Base-by-base conservation (phyloP, 2,888 invertebrate genomes). In the Philereme transversata region DNA sequence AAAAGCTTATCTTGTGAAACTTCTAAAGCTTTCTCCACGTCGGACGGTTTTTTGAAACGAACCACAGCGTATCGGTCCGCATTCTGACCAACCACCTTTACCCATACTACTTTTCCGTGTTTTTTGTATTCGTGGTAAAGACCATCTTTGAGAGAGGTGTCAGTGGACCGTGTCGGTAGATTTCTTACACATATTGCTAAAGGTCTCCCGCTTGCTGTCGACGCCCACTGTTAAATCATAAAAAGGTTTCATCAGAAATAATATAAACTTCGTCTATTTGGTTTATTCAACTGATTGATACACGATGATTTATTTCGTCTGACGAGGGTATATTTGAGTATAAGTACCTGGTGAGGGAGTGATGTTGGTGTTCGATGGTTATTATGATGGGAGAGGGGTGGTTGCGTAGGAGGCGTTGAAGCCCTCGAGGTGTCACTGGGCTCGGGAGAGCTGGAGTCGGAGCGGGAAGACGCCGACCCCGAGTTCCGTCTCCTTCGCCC, bases 91-190 rank as follows among this genome's bases (percentile, higher is more conserved):
- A 97, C 97, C 66, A 99, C 97, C 86, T 97, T 97, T 62, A 99
- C 98, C 95, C 97, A 97, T 75, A 97, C 97, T 77, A 99, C 98
- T 93, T 99, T 99, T 68, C 99, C 99, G 91, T 98, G 98, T 86
- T 99, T 99, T 93, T 99, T 99, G 94, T 99, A 99, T 92, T 99
- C 99, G 93, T 99, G 99, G 93, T 98, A 99, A 74, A 99, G 95
- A 72, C 99, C 99, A 93, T 99, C 99, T 93, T 99, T 98, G 75
- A 99, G 93, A 78, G 98, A 98, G 76, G 98, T 97, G 89, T 99
- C 99, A 84, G 96, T 95, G 77, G 97, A 98, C 77, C 98, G 94
- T 68, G 96, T 95, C 69, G 98, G 98, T 79, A 98, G 93, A 92
- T 98, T 98, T 80, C 97, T 95, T 74, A 98, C 97, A 92, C 97